Percentiles rank a stretch among this genome's conserved stretches.
These are phyloP conservation scores for Coregonus ussuriensis DNA, from an alignment of 2,797 vertebrate species.

Conservation along the genomic window DNA sequence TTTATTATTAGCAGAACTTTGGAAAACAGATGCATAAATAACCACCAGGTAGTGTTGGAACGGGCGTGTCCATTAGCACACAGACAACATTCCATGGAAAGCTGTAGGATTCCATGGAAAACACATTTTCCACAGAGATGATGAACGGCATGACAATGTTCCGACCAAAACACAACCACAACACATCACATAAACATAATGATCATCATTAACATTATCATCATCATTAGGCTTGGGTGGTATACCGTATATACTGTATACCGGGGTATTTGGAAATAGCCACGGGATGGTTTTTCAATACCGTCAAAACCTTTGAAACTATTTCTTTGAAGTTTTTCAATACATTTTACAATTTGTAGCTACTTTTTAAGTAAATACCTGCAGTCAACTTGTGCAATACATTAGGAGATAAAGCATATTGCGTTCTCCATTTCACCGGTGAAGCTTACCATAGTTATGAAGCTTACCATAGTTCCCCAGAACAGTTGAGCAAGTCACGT, in stretches of 20 bases:
- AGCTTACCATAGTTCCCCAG: no score
- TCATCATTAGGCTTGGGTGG: neutral
- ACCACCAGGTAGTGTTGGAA: neutral
- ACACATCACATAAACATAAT: neutral
- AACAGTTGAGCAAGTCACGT: no score
- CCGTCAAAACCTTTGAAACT: no score
- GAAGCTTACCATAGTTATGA: no score
- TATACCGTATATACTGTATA: neutral
- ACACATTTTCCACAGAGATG: slow-evolving; percentile 11
- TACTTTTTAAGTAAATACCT: no score
- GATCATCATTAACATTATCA: neutral
- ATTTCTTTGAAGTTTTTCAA: no score
- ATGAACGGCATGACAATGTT: neutral
- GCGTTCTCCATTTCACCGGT: no score
- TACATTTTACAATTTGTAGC: no score
- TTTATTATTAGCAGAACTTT: neutral
- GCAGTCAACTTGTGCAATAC: no score
- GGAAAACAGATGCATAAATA: neutral
- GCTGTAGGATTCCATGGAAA: slow-evolving; percentile 23
- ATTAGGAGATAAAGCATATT: no score
- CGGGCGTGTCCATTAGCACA: neutral
- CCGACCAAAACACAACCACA: neutral
- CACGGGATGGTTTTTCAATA: no score
- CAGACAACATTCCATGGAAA: slow-evolving; percentile 33
- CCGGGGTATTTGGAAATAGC: no score